Evolutionary conservation across 2,797 vertebrate genomes (phyloP).

Genomic region (Cirrhinus mrigala): DNA sequence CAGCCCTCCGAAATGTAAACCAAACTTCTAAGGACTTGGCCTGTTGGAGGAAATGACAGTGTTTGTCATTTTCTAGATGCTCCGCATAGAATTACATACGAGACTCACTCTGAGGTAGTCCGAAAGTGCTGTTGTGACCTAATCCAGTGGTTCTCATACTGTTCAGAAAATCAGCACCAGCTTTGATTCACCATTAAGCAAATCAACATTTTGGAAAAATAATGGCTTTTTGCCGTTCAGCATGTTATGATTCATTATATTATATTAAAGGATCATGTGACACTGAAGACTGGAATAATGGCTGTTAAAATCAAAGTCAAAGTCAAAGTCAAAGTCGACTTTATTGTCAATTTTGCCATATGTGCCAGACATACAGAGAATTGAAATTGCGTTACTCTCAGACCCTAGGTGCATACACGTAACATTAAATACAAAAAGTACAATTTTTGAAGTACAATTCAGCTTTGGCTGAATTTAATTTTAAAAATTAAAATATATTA

Average conservation of each 20-base stretch:
- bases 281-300: background rate
- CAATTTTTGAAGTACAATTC: too few species aligned
- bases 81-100: background rate
- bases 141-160: background rate
- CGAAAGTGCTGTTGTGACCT: background rate
- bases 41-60: constrained; percentile 68
- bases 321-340: too few species aligned
- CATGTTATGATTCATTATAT: background rate
- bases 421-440: too few species aligned
- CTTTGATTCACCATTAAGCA: background rate
- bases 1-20: constrained; percentile 69
- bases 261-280: background rate
- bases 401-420: too few species aligned
- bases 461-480: too few species aligned
- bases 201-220: background rate
- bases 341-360: too few species aligned
- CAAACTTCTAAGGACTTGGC: constrained; percentile 86
- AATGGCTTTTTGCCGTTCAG: background rate
- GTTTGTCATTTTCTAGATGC: constrained; percentile 29
- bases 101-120: background rate
- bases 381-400: too few species aligned
- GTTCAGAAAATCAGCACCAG: background rate
- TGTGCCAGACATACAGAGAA: too few species aligned
- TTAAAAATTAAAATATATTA: too few species aligned
- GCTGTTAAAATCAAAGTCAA: too few species aligned